Conservation (phyloP, 2,888 invertebrate species). For the Timandra comae region DNA sequence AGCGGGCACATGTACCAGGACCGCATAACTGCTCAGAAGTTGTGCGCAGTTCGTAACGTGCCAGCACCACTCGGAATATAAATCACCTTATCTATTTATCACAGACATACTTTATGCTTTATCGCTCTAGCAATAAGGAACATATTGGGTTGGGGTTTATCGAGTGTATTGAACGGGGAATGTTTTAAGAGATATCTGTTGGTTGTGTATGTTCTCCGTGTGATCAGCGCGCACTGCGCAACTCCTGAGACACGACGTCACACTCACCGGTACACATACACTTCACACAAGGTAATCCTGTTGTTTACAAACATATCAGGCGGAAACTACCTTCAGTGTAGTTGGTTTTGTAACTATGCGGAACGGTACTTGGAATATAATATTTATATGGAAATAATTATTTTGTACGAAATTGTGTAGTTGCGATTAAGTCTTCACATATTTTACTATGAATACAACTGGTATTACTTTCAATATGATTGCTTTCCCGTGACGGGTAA, state of each 20-base stretch:
- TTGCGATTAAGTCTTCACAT: no score
- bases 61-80: conserved; percentile 19
- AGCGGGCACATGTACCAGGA: conserved; percentile 62
- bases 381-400: no score
- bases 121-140: no score
- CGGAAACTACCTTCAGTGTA: no score
- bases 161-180: conserved; percentile 27
- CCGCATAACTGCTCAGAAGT: conserved; percentile 29
- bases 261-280: conserved; percentile 39
- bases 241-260: conserved; percentile 71
- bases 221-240: conserved; percentile 74
- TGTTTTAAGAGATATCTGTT: conserved; percentile 35
- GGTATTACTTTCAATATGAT: no score
- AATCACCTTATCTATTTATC: conserved; percentile 14
- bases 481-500: no score
- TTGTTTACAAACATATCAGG: no score
- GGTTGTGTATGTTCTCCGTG: conserved; percentile 52
- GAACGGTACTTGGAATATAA: no score
- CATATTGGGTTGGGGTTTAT: not conserved
- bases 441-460: no score
- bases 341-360: no score
- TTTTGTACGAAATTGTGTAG: no score
- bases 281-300: conserved; percentile 24
- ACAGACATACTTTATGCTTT: not conserved
- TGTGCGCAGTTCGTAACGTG: conserved; percentile 20